Evolutionary conservation across 2,113 vertebrate species (phyloP).

Genomic region (Erythrocercus mccallii): DNA sequence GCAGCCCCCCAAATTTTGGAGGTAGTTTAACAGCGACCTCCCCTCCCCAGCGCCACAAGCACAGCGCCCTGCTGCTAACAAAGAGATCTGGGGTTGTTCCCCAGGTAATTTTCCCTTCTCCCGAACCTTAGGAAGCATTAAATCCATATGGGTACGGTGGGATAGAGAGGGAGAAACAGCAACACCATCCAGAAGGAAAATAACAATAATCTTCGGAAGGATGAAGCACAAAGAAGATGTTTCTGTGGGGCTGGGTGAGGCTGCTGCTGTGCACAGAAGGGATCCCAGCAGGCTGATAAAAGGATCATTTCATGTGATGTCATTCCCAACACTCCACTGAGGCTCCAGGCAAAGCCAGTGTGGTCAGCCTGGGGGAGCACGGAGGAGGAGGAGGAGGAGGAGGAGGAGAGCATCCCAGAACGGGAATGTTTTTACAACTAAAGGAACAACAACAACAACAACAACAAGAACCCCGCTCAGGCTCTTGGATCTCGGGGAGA

Average conservation of each 20-base stretch:
- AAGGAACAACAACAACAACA: neutral
- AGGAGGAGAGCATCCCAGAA: neutral
- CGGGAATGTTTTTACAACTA: neutral
- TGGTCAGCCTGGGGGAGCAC: neutral
- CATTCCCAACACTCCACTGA: neutral
- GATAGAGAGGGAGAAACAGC: neutral
- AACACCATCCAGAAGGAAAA: neutral
- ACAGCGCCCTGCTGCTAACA: neutral
- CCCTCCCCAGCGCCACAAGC: neutral
- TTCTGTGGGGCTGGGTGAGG: neutral
- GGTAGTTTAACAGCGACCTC: neutral
- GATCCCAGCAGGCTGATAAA: neutral
- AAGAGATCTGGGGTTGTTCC: neutral
- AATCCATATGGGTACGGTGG: rapidly evolving
- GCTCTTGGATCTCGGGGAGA: neutral
- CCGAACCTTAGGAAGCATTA: neutral
- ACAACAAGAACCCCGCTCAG: neutral
- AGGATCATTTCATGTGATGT: neutral
- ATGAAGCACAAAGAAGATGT: neutral
- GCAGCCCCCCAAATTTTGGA: neutral
- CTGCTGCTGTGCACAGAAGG: neutral
- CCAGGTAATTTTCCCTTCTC: neutral
- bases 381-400: neutral
- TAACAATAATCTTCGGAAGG: neutral
- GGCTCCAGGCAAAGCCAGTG: neutral